Conservation (phyloP, 2,888 invertebrate genomes). For the Arrhopalites spinosus region DNA sequence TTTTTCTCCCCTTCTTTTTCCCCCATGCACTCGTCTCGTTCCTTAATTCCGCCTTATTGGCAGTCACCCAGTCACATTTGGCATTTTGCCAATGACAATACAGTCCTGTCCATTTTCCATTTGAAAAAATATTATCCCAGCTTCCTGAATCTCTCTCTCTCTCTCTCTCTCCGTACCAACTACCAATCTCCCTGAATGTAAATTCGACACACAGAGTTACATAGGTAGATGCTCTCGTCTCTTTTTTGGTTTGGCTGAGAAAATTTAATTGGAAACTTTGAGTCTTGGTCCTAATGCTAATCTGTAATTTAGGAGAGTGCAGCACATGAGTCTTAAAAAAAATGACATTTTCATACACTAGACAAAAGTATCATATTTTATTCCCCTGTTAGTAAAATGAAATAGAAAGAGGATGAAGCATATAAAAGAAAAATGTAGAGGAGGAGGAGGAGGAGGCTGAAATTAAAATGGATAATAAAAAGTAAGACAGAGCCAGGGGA, state of each 20-base stretch:
- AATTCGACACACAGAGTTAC: no score
- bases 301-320: not conserved
- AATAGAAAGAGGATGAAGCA: no score
- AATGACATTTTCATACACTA: not conserved
- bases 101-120: no score
- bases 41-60: not conserved
- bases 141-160: not conserved
- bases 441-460: no score
- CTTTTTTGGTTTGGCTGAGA: not conserved
- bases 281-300: not conserved
- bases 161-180: no score
- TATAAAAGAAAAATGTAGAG: no score
- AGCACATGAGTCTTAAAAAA: not conserved
- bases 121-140: not conserved
- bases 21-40: not conserved
- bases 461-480: no score
- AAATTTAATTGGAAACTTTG: not conserved
- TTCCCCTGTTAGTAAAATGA: not conserved
- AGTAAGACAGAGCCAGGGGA: no score
- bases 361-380: not conserved
- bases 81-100: not conserved
- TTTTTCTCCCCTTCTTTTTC: not conserved
- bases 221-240: no score
- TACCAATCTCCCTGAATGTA: no score
- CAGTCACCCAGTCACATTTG: conserved; percentile 5